Evolutionary conservation across 2,113 vertebrate genomes (phyloP).

Genomic region (Halichoerus grypus): DNA sequence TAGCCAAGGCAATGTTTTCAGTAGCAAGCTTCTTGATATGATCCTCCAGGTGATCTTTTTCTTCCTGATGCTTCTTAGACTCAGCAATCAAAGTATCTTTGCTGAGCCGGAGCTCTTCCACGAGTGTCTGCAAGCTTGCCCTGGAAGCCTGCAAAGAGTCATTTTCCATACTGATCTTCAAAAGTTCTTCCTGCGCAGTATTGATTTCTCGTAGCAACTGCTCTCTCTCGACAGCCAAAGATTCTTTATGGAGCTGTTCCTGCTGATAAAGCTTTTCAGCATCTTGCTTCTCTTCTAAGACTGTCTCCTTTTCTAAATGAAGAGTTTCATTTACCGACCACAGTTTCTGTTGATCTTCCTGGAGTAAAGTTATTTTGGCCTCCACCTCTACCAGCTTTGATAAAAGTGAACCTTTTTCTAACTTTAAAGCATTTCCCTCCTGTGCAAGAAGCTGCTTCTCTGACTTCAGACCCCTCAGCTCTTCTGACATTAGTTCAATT

Average conservation of each 20-base stretch:
- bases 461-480: constrained; percentile 92
- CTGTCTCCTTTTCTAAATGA: constrained; percentile 83
- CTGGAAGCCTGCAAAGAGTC: constrained; percentile 82
- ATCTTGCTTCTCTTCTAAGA: constrained; percentile 87
- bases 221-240: constrained; percentile 83
- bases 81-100: constrained; percentile 79
- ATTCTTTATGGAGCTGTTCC: constrained; percentile 84
- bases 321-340: constrained; percentile 88
- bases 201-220: constrained; percentile 85
- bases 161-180: constrained; percentile 87
- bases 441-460: constrained; percentile 91
- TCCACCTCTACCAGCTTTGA: constrained; percentile 89
- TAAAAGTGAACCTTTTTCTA: constrained; percentile 90
- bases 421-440: constrained; percentile 89
- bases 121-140: constrained; percentile 76
- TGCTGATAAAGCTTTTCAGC: constrained; percentile 83
- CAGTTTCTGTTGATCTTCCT: constrained; percentile 87
- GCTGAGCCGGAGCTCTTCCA: constrained; percentile 87
- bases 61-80: constrained; percentile 83
- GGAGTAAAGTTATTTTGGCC: constrained; percentile 85
- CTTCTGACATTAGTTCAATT: constrained; percentile 93
- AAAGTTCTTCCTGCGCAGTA: constrained; percentile 83
- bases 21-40: constrained; percentile 86
- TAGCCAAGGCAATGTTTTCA: constrained; percentile 88
- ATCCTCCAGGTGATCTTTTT: constrained; percentile 84